Evolutionary conservation across 2,797 vertebrate genomes (phyloP).

Genomic region (Cuniculus paca): DNA sequence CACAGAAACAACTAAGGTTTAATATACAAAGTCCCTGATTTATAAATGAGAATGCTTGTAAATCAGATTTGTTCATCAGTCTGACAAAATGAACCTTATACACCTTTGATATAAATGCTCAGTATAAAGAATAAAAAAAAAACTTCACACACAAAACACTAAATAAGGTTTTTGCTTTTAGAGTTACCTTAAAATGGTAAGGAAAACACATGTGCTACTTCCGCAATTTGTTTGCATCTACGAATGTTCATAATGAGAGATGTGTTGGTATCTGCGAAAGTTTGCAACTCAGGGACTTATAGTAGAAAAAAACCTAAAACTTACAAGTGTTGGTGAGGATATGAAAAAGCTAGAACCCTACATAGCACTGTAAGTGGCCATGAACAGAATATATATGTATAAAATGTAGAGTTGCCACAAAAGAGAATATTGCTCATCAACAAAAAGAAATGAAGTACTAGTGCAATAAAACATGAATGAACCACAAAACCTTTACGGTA

Average conservation of each 20-base stretch:
- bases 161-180: background rate
- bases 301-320: background rate
- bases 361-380: background rate
- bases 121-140: background rate
- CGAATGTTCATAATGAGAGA: background rate
- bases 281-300: background rate
- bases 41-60: background rate
- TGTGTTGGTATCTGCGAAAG: background rate
- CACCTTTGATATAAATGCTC: background rate
- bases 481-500: background rate
- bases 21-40: background rate
- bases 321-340: background rate
- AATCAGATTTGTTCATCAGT: background rate
- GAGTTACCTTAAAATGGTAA: background rate
- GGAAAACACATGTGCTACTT: background rate
- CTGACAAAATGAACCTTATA: background rate
- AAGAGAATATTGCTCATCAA: slow-evolving; percentile 16
- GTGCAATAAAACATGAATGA: background rate
- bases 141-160: background rate
- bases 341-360: background rate
- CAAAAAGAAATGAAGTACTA: background rate
- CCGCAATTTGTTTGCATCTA: background rate
- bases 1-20: background rate
- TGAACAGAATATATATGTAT: background rate
- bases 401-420: background rate